These are phyloP conservation scores for Enteromius trimaculatus DNA, from an alignment of 2,797 vertebrate species.

Conservation along the genomic window DNA sequence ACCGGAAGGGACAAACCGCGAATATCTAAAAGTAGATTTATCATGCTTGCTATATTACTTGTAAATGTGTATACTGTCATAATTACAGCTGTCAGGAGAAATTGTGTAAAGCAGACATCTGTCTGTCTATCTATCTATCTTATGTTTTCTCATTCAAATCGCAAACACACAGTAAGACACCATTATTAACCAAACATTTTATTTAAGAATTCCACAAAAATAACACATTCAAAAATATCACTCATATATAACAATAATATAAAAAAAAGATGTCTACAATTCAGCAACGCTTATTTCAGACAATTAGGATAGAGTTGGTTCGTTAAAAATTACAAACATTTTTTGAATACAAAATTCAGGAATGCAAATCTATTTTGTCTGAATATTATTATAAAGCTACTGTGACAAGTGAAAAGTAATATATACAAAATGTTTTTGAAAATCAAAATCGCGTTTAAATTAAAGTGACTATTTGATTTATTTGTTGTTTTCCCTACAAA, in stretches of 20 bases:
- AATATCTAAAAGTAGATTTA: background rate
- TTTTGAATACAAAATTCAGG: constrained; percentile 29
- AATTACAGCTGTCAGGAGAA: background rate
- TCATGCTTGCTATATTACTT: background rate
- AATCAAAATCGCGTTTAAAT: constrained; percentile 3
- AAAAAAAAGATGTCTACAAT: constrained; percentile 35
- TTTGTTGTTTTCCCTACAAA: background rate
- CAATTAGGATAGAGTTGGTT: background rate
- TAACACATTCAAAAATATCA: constrained; percentile 49
- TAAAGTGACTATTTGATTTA: background rate
- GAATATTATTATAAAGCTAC: background rate
- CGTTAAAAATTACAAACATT: background rate
- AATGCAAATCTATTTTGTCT: background rate
- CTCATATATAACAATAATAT: constrained; percentile 28
- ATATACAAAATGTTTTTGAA: constrained; percentile 31
- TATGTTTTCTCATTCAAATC: background rate
- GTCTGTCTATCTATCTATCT: background rate
- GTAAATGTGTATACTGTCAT: too few relatives aligned
- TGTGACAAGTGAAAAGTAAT: background rate
- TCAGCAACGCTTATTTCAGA: constrained; percentile 32
- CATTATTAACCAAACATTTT: constrained; percentile 46
- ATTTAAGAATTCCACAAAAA: constrained; percentile 40
- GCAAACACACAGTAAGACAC: background rate
- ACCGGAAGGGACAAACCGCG: constrained; percentile 32
- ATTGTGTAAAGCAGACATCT: background rate